Evolutionary conservation across 2,797 vertebrate genomes (phyloP), one percentile per base, ranked within the genome.

Genomic region (Helicolenus hilgendorfi): DNA sequence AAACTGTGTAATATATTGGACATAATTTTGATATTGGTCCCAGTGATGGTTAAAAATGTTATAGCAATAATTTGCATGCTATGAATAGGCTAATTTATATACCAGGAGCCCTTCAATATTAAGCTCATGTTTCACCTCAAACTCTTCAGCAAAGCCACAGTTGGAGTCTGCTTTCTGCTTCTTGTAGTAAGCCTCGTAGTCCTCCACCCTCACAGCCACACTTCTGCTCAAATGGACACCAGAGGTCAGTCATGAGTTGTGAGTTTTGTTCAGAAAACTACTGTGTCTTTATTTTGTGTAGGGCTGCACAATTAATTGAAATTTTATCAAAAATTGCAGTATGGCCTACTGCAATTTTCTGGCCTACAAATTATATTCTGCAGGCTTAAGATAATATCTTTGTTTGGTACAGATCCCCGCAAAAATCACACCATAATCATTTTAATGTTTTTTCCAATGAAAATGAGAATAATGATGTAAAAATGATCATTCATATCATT

Each of bases 71-170:
- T 0, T 55, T 22, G 38, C 29, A 6, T 78, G 20, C 10, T 81
- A 59, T 58, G 13, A 58, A 20, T 27, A 29, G 1, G 7, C 2
- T 6, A n/a, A 65, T 71, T 18, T 75, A 8, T 29, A 69, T 53
- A 73, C n/a, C 0, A 55, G 33, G 2, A 73, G 53, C 24, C 11
- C 11, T 14, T 55, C 5, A 72, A 62, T 26, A 62, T 68, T 27
- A 7, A 13, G 7, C 11, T 59, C 2, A 9, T 76, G 3, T 75
- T 75, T 94, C 27, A 99, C 99, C 96, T 99, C 99, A 84, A 98
- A 99, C 72, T 99, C 98, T 83, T 98, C 98, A 45, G 98, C 98
- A 79, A 99, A 99, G 63, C 99, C 99, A 91, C 98, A 99, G 94
- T 98, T 99, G 84, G 98, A 98, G 91, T 99, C 98, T 0, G 98